Evolutionary conservation across 2,888 invertebrate species (phyloP).

Genomic region (Caenorhabditis angaria): DNA sequence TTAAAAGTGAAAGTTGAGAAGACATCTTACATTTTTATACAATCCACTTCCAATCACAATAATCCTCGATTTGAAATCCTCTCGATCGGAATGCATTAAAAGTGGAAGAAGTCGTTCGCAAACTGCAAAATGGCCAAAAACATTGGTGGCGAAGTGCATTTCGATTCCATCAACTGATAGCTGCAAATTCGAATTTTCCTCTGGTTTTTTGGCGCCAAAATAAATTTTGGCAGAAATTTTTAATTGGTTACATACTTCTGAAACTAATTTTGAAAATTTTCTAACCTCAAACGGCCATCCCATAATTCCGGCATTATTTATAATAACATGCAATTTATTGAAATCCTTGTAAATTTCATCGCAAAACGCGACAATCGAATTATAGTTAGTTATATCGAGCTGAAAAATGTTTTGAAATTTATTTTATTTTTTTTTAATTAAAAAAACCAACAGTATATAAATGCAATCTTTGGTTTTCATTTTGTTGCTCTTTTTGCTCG

Average conservation of each 20-base stretch:
- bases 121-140: constrained; percentile 86
- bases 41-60: constrained; percentile 73
- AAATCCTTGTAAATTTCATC: constrained; percentile 38
- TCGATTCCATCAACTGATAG: constrained; percentile 80
- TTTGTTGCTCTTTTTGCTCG: constrained; percentile 17
- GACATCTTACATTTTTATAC: constrained; percentile 60
- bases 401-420: constrained; percentile 19
- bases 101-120: constrained; percentile 72
- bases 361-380: constrained; percentile 43
- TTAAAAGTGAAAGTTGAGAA: neutral
- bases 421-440: too few relatives aligned
- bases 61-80: constrained; percentile 72
- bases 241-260: too few relatives aligned
- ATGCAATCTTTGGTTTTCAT: constrained; percentile 30
- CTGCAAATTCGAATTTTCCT: constrained; percentile 74
- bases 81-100: constrained; percentile 78
- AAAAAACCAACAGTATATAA: constrained; percentile 31
- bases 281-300: constrained; percentile 74
- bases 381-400: constrained; percentile 54
- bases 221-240: too few relatives aligned
- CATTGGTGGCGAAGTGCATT: constrained; percentile 84
- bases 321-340: constrained; percentile 79
- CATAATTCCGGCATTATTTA: constrained; percentile 84
- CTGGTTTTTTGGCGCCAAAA: too few relatives aligned
- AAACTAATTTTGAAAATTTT: too few relatives aligned